Evolutionary conservation across 2,888 invertebrate species (phyloP).

Genomic region (Synergus umbraculus): DNA sequence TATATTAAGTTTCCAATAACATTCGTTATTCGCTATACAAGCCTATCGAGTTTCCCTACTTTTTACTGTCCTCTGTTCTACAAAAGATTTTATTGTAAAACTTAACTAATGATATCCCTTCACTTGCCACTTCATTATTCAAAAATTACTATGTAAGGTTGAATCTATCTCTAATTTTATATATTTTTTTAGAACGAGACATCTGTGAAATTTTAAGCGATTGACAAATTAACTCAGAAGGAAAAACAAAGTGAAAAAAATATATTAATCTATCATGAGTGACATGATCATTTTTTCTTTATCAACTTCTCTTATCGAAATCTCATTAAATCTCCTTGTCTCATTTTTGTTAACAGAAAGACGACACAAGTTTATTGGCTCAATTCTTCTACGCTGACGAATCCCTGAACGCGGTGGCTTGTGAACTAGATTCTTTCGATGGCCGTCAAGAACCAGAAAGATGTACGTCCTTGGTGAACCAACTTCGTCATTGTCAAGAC

Average conservation of each 20-base stretch:
- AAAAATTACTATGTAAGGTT: not conserved
- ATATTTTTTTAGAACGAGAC: too few species aligned
- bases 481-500: constrained; percentile 95
- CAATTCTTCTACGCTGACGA: constrained; percentile 99
- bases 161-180: too few species aligned
- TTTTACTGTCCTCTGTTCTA: not conserved
- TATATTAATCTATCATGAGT: not conserved
- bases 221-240: not conserved
- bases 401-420: constrained; percentile 95
- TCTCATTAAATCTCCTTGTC: not conserved
- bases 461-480: constrained; percentile 96
- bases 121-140: not conserved
- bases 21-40: constrained; percentile 15
- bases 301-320: not conserved
- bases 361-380: constrained; percentile 94
- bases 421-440: constrained; percentile 98
- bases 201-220: too few species aligned
- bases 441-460: constrained; percentile 98
- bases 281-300: not conserved
- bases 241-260: not conserved
- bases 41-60: constrained; percentile 14
- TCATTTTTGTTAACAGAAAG: constrained; percentile 83
- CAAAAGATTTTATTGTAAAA: not conserved
- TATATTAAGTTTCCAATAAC: constrained; percentile 32
- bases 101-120: not conserved